Evolutionary conservation across 2,797 vertebrate species (phyloP).

Genomic region (Halcyon chelicuti): DNA sequence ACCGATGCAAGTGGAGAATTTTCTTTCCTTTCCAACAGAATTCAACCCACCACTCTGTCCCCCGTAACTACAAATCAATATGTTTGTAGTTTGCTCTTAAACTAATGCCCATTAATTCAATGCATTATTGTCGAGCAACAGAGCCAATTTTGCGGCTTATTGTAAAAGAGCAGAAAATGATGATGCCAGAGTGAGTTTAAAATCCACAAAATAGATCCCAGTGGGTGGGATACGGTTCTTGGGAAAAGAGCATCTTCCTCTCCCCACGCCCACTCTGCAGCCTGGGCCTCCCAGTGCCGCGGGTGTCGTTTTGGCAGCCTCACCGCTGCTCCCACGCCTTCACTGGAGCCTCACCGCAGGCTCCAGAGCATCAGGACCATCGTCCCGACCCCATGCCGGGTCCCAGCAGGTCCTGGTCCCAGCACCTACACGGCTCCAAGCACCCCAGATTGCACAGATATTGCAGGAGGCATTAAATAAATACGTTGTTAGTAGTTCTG

Average conservation of each 20-base stretch:
- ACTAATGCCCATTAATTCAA: constrained; percentile 60
- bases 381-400: fast-evolving
- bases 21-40: neutral
- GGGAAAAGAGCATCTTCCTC: constrained; percentile 47
- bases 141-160: constrained; percentile 36
- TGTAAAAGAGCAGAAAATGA: constrained; percentile 35
- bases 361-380: fast-evolving
- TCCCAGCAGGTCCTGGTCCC: neutral
- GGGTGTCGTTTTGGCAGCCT: neutral
- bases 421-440: neutral
- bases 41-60: neutral
- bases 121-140: neutral
- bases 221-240: neutral
- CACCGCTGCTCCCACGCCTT: fast-evolving
- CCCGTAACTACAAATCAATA: constrained; percentile 17
- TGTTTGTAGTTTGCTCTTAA: constrained; percentile 55
- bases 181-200: constrained; percentile 7
- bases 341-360: fast-evolving
- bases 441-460: fast-evolving
- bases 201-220: constrained; percentile 44
- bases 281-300: neutral
- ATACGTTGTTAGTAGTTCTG: fast-evolving
- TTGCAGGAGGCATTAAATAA: neutral
- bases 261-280: neutral
- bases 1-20: neutral